Conservation (phyloP, 2,113 vertebrate genomes). For the Clarias macrocephalus region DNA sequence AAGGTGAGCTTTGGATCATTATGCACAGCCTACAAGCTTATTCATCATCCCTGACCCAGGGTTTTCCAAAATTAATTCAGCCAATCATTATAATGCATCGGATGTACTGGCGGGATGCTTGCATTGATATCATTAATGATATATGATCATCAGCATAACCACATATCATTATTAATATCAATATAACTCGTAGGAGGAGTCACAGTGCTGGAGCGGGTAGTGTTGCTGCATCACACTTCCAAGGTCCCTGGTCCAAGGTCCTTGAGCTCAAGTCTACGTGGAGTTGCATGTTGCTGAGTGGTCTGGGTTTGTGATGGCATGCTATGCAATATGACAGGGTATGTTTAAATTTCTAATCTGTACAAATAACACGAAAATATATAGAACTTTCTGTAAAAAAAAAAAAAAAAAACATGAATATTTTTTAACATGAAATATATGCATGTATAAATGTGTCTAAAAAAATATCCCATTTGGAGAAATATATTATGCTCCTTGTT, state of each 20-base stretch:
- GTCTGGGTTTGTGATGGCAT: not conserved
- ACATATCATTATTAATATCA: slow-evolving; percentile 20
- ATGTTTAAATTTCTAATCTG: not conserved
- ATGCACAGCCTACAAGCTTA: not conserved
- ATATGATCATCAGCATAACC: not conserved
- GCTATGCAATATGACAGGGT: not conserved
- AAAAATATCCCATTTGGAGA: not conserved
- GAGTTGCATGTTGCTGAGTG: not conserved
- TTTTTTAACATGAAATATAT: too few species aligned
- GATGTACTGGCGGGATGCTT: not conserved
- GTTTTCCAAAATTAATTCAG: not conserved
- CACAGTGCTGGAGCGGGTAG: not conserved
- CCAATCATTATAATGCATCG: slow-evolving; percentile 12
- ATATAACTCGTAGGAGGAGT: not conserved
- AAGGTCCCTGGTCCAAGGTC: not conserved
- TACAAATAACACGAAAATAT: not conserved
- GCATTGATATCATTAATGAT: slow-evolving; percentile 17
- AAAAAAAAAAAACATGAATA: too few species aligned
- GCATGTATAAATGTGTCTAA: too few species aligned
- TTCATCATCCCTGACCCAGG: slow-evolving; percentile 11
- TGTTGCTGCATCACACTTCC: not conserved
- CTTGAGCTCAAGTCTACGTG: not conserved
- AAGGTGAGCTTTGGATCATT: slow-evolving; percentile 11
- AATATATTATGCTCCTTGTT: not conserved
- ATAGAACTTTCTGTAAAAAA: not conserved